Percentiles rank a stretch among this genome's conserved stretches.
Conservation (phyloP, 2,113 vertebrate species). For the Neoarius graeffei region DNA sequence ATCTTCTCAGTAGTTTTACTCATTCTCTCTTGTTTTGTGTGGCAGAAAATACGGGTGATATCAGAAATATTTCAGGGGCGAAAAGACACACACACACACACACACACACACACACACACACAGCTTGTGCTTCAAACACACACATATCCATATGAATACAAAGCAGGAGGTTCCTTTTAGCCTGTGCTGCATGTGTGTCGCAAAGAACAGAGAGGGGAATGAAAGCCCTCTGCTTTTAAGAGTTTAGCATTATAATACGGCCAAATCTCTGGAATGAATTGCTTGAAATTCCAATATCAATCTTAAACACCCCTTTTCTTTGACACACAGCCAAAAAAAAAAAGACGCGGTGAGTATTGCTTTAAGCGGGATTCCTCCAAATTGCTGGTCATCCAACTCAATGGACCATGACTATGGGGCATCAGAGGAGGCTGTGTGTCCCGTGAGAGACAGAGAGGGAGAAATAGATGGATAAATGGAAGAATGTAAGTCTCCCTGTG, state of each 20-base stretch:
- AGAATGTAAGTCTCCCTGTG: constrained; percentile 49
- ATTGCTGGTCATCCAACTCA: constrained; percentile 50
- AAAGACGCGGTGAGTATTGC: constrained; percentile 6
- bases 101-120: constrained; percentile 21
- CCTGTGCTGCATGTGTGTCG: not conserved
- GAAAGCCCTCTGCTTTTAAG: constrained; percentile 24
- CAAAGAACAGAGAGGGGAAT: constrained; percentile 22
- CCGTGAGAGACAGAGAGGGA: constrained; percentile 43
- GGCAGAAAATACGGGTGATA: not conserved
- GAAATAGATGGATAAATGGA: constrained; percentile 47
- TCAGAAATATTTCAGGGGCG: not conserved
- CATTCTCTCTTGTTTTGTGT: not conserved
- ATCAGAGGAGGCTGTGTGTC: constrained; percentile 47
- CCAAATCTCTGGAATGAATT: constrained; percentile 43
- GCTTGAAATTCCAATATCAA: constrained; percentile 48
- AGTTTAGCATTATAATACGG: constrained; percentile 50
- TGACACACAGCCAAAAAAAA: constrained; percentile 11
- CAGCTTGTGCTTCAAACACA: constrained; percentile 16
- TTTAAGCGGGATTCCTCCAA: constrained; percentile 48
- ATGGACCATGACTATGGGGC: constrained; percentile 56
- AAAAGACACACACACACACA: not conserved
- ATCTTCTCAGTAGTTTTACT: not conserved
- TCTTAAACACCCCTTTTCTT: constrained; percentile 37
- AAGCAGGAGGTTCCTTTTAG: constrained; percentile 31
- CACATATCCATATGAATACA: constrained; percentile 51